Conservation (phyloP, 2,888 invertebrate genomes). For the Drosophila yooni region DNA sequence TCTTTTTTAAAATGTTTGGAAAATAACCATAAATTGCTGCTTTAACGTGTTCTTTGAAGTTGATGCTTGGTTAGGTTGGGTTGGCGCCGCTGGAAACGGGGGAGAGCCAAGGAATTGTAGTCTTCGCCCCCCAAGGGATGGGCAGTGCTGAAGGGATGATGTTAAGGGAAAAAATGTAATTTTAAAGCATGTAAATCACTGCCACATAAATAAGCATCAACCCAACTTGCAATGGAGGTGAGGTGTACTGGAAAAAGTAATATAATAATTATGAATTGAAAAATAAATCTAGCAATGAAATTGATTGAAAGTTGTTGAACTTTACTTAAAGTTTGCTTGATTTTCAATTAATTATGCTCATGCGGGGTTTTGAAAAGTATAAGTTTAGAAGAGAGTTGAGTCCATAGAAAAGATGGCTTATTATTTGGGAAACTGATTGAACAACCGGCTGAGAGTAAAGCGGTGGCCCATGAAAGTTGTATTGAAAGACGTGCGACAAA, state of each 20-base stretch:
- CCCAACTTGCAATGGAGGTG: neutral
- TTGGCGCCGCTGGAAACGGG: neutral
- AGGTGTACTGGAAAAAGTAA: neutral
- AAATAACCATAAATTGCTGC: neutral
- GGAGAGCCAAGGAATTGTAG: neutral
- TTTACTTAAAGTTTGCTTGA: neutral
- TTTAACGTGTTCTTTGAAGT: neutral
- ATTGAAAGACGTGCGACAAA: slow-evolving; percentile 59
- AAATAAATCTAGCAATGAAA: neutral
- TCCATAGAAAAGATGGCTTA: neutral
- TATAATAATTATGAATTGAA: neutral
- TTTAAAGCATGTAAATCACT: neutral
- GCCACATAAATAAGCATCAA: neutral
- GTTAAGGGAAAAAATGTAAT: neutral
- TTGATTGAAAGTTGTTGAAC: neutral
- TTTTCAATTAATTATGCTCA: neutral
- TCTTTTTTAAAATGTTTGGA: neutral
- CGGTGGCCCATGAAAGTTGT: slow-evolving; percentile 60
- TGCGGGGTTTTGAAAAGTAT: neutral
- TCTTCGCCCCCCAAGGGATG: neutral
- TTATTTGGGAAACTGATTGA: slow-evolving; percentile 21
- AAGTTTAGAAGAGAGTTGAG: neutral
- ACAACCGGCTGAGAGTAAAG: slow-evolving; percentile 32
- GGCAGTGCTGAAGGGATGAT: neutral
- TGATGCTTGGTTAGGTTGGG: neutral